Conservation (phyloP, 2,797 vertebrate genomes). For the Sebastes oblongus region DNA sequence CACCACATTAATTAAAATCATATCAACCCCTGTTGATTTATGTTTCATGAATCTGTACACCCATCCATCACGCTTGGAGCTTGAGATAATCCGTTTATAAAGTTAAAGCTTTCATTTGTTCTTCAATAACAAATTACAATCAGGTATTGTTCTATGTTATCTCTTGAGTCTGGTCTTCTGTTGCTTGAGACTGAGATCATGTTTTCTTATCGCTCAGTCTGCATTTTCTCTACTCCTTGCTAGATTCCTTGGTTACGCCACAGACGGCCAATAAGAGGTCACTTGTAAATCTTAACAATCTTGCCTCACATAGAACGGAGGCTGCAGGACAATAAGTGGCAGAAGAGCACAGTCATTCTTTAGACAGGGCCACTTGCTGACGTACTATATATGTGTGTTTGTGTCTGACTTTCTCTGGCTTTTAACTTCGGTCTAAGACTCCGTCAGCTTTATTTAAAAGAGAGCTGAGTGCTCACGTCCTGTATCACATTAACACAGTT, state of each 20-base stretch:
- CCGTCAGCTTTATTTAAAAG: not conserved
- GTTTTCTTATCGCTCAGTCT: constrained; percentile 20
- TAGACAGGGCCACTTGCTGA: constrained; percentile 21
- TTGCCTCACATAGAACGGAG: constrained; percentile 54
- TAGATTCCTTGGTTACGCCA: constrained; percentile 36
- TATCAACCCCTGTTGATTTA: not conserved
- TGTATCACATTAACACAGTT: not conserved
- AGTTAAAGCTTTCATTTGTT: not conserved
- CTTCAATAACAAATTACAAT: not conserved
- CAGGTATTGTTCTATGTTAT: not conserved
- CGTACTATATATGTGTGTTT: not conserved
- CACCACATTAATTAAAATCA: not conserved
- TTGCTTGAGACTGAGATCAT: constrained; percentile 34
- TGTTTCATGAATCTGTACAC: not conserved
- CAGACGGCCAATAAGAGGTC: constrained; percentile 63
- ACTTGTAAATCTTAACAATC: constrained; percentile 69
- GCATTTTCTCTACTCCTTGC: constrained; percentile 38
- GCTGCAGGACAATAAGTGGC: constrained; percentile 54
- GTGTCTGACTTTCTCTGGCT: not conserved
- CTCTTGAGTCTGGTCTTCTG: not conserved
- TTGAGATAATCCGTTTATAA: not conserved
- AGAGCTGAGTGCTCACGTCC: not conserved
- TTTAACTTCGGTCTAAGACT: not conserved
- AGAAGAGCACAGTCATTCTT: constrained; percentile 57
- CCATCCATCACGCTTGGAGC: not conserved